Percentiles rank a stretch among this genome's conserved stretches.
phyloP scores from a whole-genome alignment of 2,888 invertebrate genomes.

The Ochlodes sylvanus region DNA sequence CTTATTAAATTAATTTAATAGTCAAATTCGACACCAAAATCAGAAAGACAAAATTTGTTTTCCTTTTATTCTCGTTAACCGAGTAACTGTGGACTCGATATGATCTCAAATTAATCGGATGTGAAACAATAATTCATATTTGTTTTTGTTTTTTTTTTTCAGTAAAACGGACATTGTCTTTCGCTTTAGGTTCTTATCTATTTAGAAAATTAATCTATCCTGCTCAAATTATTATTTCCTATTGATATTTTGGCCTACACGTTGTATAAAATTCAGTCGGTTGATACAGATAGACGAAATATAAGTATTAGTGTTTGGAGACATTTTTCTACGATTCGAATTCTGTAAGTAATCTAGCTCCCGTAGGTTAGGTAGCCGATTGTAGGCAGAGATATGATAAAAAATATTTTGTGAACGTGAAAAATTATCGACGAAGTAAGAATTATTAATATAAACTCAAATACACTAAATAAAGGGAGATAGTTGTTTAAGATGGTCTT shows the following conservation, averaged over 20 bases:
- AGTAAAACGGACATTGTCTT: conserved; percentile 14
- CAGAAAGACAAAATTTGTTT: conserved; percentile 64
- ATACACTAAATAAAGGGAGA: conserved; percentile 11
- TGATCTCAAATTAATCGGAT: conserved; percentile 78
- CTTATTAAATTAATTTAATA: conserved; percentile 72
- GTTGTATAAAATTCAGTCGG: conserved; percentile 69
- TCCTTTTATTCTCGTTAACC: conserved; percentile 60
- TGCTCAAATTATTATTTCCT: conserved; percentile 50
- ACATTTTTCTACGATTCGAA: conserved; percentile 40
- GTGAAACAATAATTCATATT: conserved; percentile 48
- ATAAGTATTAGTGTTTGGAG: conserved; percentile 39
- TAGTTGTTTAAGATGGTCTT: conserved; percentile 20
- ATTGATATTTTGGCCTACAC: conserved; percentile 57
- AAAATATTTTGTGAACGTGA: conserved; percentile 72
- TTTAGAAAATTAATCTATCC: conserved; percentile 40
- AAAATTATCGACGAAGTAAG: conserved; percentile 60
- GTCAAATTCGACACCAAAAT: conserved; percentile 83
- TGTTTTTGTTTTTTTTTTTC: background rate
- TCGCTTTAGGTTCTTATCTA: conserved; percentile 8
- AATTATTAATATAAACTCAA: conserved; percentile 45
- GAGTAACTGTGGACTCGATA: conserved; percentile 71
- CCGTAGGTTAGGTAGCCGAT: conserved; percentile 57
- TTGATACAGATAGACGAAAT: conserved; percentile 33
- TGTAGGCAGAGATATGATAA: conserved; percentile 59
- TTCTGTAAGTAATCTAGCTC: conserved; percentile 48